Base-by-base conservation (phyloP, 2,797 vertebrate species). In the Arctocebus calabarensis region DNA sequence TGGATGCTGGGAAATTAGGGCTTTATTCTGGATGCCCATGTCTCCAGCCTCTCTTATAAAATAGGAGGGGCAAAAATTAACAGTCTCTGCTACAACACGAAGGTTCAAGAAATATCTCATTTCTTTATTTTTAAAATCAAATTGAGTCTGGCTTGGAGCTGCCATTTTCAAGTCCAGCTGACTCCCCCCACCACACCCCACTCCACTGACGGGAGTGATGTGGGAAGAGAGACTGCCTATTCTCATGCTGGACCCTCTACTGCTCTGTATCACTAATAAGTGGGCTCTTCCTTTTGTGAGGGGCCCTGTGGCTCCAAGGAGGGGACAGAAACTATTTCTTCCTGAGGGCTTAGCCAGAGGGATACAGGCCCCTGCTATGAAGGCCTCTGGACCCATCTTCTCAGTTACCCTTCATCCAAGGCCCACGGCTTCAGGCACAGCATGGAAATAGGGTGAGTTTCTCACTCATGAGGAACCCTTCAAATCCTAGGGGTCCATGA, bases 41-140 rank as follows among this genome's bases (percentile, higher is more conserved):
- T 32, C 34, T 86, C 3, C 3, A 62, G 71, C 1, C 62, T 78
- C 12, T 84, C 62, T 55, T 64, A 32, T 20, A 34, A 52, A 62
- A 82, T 22, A 34, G 59, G 43, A 87, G 23, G 5, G 87, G 34
- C 17, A 45, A 66, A 20, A 8, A 52, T 43, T 23, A 66, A 7
- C 16, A 27, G 52, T n/a, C 34, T 66, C 25, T 34, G 62, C 19
- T 40, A 43, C 57, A 55, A 45, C 11, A 37, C 10, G 22, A n/a
- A 71, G 5, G 32, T 45, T 90, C 78, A 74, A 62, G 23, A 79
- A 90, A 29, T 40, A 17, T 34, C 40, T 59, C 2, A 0, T 61
- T 64, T 52, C 20, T 93, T 93, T 84, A 29, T 55, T 48, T 64
- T 77, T 32, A 22, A 29, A 74, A 78, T 34, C 4, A 75, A 75